These are phyloP conservation scores for Pinna nobilis DNA, from an alignment of 1,140 invertebrate species.

Conservation along the genomic window DNA sequence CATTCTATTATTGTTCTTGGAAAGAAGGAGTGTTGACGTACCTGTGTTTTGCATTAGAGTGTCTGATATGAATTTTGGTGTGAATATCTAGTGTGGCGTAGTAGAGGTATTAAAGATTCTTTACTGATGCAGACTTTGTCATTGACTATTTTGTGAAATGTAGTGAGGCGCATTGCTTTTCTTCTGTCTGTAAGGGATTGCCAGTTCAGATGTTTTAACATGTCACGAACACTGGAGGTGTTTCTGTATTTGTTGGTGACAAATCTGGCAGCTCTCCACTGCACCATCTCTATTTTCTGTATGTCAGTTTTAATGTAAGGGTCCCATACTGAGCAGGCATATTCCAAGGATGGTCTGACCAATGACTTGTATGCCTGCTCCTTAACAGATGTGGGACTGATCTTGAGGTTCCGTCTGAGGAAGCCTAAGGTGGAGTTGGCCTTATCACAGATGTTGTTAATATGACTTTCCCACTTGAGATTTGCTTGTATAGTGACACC, in stretches of 20 bases:
- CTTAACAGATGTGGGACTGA: constrained; percentile 14
- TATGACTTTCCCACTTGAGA: constrained; percentile 17
- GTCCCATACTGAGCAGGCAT: constrained; percentile 30
- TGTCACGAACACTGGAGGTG: too few species aligned
- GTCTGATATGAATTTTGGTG: too few species aligned
- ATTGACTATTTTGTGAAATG: background rate
- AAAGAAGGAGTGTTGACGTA: too few species aligned
- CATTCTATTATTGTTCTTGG: too few species aligned
- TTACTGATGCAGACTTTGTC: too few species aligned
- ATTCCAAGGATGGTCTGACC: constrained; percentile 28
- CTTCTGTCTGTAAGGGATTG: background rate
- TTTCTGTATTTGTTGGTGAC: too few species aligned
- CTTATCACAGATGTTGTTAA: constrained; percentile 14
- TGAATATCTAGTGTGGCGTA: too few species aligned
- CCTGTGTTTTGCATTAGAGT: too few species aligned
- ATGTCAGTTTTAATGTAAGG: constrained; percentile 29
- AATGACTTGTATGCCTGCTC: constrained; percentile 34
- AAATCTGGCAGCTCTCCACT: constrained; percentile 22
- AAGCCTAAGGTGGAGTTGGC: constrained; percentile 16
- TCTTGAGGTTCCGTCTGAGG: constrained; percentile 16
- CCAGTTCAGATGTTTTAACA: too few species aligned
- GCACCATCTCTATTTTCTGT: constrained; percentile 20
- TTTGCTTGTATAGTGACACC: constrained; percentile 21
- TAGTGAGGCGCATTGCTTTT: background rate
- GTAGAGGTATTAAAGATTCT: too few species aligned